Percentiles rank a stretch among this genome's conserved stretches.
Evolutionary conservation across 92 coral and sea anemone genomes (phyloP).

Genomic region (Bergia sp.): DNA sequence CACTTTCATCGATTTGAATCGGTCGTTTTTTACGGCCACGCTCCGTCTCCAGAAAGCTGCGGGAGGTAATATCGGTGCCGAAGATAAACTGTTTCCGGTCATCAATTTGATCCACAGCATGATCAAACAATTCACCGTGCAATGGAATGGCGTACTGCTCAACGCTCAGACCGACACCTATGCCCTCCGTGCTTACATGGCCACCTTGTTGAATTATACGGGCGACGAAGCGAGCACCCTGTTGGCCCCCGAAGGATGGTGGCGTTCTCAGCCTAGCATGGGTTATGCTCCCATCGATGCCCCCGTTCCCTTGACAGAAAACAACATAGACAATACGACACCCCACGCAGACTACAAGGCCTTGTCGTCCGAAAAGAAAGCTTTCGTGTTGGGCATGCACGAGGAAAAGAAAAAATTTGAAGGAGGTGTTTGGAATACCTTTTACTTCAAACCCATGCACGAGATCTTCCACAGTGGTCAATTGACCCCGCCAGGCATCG

Average conservation of each 20-base stretch:
- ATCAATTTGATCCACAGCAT: slow-evolving; percentile 38
- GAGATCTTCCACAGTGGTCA: neutral
- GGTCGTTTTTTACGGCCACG: slow-evolving; percentile 24
- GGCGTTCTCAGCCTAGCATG: neutral
- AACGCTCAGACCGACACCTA: slow-evolving; percentile 56
- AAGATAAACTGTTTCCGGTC: neutral
- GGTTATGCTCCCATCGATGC: neutral
- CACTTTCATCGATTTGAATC: slow-evolving; percentile 44
- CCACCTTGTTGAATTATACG: slow-evolving; percentile 39
- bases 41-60: slow-evolving; percentile 22
- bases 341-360: neutral
- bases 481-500: slow-evolving; percentile 15
- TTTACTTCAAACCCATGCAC: slow-evolving; percentile 31
- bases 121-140: slow-evolving; percentile 46
- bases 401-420: neutral
- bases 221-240: neutral
- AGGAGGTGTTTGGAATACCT: neutral
- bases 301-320: neutral
- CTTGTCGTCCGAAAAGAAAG: neutral
- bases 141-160: slow-evolving; percentile 36
- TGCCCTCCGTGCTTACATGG: slow-evolving; percentile 20
- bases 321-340: neutral
- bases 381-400: neutral
- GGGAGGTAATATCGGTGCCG: neutral
- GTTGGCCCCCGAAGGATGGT: slow-evolving; percentile 7